Evolutionary conservation across 2,797 vertebrate species (phyloP), one percentile per base, ranked within the genome.

Genomic region (Buceros bicornis): DNA sequence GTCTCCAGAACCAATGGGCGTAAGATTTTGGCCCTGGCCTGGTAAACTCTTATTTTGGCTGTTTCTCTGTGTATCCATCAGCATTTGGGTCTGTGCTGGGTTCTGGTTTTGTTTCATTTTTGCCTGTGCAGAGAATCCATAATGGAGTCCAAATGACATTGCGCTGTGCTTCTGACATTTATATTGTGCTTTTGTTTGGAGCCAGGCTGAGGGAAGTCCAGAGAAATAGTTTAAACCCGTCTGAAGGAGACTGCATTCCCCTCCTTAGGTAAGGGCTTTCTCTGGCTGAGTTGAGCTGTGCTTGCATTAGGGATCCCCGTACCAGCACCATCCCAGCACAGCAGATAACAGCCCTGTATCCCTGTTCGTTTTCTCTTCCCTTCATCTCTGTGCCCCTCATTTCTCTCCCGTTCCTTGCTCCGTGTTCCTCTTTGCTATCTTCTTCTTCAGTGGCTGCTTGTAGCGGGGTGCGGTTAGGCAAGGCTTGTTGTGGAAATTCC

Each of bases 1-100:
- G 18, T 61, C 35, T 85, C 62, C 74, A 56, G 51, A 58, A 12
- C 8, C 60, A 10, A 0, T 2, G 48, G 29, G 6, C 65, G 16
- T 6, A 13, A 22, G 71, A 37, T 57, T 66, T 72, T 58, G 62
- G 21, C 61, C 16, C 13, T 19, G 17, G 16, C 56, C 47, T 13
- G 12, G 21, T 72, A 10, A 24, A 40, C 35, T 51, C 71, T 87
- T 29, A 4, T 7, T 72, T 69, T 21, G 43, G 21, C 87, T 4
- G 16, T 47, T 84, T 67, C 15, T 54, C 28, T 1, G 0, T 26
- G 5, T 48, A 17, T 48, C 60, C 22, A 2, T 43, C 1, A 8
- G 83, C 47, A 9, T 60, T 48, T 45, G 58, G 21, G 28, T 10
- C 56, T 65, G 40, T 29, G 77, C 43, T 62, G 60, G 16, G 17